A percentile compares a stretch with the other conserved stretches of the same genome.
Conservation (phyloP, 2,797 vertebrate species). For the Gymnopithys bicolor region DNA sequence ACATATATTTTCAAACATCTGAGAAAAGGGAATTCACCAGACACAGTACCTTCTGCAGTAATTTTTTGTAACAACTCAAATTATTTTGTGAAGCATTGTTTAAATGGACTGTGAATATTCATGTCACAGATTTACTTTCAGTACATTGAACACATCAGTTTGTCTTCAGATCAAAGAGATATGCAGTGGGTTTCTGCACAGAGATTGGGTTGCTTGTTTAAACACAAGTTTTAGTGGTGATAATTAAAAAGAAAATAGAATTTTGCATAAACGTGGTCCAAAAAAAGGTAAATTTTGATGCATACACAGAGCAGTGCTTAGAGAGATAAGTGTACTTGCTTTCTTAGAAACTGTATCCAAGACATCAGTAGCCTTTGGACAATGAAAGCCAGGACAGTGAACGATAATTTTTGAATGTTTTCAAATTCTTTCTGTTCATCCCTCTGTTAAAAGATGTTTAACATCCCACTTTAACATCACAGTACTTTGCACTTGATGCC, state of each 20-base stretch:
- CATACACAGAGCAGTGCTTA: background rate
- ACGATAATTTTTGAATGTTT: background rate
- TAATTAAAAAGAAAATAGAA: background rate
- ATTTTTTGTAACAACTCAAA: background rate
- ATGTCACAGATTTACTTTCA: constrained; percentile 15
- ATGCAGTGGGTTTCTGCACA: background rate
- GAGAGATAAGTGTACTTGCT: background rate
- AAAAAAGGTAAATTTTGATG: background rate
- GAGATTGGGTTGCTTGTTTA: constrained; percentile 4
- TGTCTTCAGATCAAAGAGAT: constrained; percentile 30
- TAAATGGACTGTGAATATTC: constrained; percentile 36
- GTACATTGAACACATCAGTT: constrained; percentile 4
- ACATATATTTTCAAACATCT: background rate
- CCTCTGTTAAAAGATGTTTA: background rate
- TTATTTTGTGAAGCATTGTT: background rate
- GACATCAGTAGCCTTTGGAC: background rate
- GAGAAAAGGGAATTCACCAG: background rate
- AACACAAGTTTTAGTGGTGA: background rate
- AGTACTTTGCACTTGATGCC: background rate
- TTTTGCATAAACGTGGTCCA: background rate
- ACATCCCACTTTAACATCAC: background rate
- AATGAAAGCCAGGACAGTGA: background rate
- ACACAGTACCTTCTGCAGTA: background rate
- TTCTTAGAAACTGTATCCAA: background rate
- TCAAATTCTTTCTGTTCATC: background rate